A percentile compares a stretch with the other conserved stretches of the same genome.
Evolutionary conservation across 2,888 invertebrate genomes (phyloP).

Genomic region (Alloplasta piceator): DNA sequence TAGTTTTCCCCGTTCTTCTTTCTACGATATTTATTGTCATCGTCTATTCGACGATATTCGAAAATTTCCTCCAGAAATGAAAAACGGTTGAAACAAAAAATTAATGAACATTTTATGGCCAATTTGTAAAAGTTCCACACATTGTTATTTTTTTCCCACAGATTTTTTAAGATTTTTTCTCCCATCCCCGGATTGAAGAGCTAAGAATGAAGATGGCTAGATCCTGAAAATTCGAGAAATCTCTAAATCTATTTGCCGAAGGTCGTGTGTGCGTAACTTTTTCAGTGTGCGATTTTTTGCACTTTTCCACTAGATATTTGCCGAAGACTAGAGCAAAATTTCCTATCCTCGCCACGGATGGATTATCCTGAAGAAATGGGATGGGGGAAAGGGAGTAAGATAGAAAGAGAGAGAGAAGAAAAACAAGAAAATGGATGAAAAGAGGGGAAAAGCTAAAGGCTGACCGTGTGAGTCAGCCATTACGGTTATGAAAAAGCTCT

Average conservation of each 20-base stretch:
- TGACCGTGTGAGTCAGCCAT: conserved; percentile 60
- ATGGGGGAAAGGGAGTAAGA: neutral
- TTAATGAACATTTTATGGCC: too few relatives aligned
- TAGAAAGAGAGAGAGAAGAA: neutral
- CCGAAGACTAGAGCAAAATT: conserved; percentile 11
- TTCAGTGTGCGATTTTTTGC: neutral
- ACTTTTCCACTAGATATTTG: neutral
- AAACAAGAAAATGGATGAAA: conserved; percentile 25
- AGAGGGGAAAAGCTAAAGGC: conserved; percentile 12
- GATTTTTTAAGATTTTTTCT: too few relatives aligned
- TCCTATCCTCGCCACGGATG: conserved; percentile 6
- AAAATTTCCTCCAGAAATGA: neutral
- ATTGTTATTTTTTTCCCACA: too few relatives aligned
- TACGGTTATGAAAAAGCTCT: conserved; percentile 41
- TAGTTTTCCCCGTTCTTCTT: conserved; percentile 13
- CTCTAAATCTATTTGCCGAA: neutral
- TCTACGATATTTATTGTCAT: conserved; percentile 10
- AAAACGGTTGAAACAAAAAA: neutral
- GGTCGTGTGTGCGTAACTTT: neutral
- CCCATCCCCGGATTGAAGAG: too few relatives aligned
- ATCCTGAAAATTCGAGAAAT: neutral
- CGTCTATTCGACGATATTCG: neutral
- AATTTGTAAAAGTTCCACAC: too few relatives aligned
- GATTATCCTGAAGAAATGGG: conserved; percentile 19
- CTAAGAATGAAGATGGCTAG: too few relatives aligned